Evolutionary conservation across 1,140 invertebrate species (phyloP).

Genomic region (Tetramorium alpestre): DNA sequence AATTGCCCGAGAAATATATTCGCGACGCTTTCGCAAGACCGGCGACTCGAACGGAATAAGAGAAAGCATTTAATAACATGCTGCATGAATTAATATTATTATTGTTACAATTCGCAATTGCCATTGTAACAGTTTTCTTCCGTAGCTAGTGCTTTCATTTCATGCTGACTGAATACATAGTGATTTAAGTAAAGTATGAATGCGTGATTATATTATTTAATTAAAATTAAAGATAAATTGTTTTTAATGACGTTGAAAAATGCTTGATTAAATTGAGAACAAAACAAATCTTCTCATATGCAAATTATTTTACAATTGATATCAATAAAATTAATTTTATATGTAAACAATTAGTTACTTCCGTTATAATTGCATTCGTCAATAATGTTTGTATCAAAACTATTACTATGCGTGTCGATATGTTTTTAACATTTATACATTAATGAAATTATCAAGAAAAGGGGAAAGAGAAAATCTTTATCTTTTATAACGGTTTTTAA

Average conservation of each 20-base stretch:
- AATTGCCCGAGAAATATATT: conserved; percentile 36
- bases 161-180: not conserved
- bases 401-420: not conserved
- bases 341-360: not conserved
- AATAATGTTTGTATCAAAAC: not conserved
- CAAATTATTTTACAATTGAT: not conserved
- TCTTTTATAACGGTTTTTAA: not conserved
- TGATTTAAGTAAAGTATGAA: conserved; percentile 15
- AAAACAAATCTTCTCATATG: not conserved
- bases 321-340: not conserved
- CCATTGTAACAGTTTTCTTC: conserved; percentile 34
- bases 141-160: conserved; percentile 27
- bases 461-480: not conserved
- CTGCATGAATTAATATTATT: conserved; percentile 39
- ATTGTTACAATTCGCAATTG: conserved; percentile 18
- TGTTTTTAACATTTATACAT: not conserved
- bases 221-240: conserved; percentile 5
- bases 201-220: conserved; percentile 12
- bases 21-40: conserved; percentile 45
- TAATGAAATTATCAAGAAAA: not conserved
- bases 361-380: not conserved
- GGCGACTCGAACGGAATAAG: conserved; percentile 34
- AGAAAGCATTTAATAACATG: conserved; percentile 52
- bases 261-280: not conserved
- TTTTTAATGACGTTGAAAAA: not conserved